phyloP scores from a whole-genome alignment of 2,797 vertebrate genomes.

The Sebastes paucispinis region DNA sequence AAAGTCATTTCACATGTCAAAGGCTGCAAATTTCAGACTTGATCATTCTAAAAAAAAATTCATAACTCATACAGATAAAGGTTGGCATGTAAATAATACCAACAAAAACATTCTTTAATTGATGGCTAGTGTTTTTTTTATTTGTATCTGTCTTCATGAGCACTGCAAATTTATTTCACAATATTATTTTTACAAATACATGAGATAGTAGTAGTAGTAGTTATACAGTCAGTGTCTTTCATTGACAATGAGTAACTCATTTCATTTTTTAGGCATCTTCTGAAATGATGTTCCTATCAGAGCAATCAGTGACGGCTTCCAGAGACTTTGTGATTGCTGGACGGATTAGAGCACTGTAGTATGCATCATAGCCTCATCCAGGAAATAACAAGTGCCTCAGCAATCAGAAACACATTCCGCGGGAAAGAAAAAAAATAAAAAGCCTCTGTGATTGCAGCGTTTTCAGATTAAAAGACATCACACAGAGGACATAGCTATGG shows the following conservation, averaged over 20 bases:
- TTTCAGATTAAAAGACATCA: conserved; percentile 62
- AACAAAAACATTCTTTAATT: not conserved
- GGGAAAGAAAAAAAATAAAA: not conserved
- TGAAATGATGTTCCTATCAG: conserved; percentile 45
- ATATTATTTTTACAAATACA: conserved; percentile 25
- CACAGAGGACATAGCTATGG: conserved; percentile 29
- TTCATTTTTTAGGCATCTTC: conserved; percentile 3
- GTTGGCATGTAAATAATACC: not conserved
- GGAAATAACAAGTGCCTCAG: conserved; percentile 63
- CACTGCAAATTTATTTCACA: not conserved
- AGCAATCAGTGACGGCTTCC: conserved; percentile 66
- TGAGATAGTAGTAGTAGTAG: not conserved
- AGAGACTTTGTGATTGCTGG: conserved; percentile 61
- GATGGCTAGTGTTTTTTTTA: not conserved
- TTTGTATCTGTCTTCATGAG: not conserved
- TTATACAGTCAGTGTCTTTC: conserved; percentile 11
- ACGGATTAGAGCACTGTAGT: conserved; percentile 65
- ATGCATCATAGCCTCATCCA: conserved; percentile 62
- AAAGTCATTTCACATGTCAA: conserved; percentile 50
- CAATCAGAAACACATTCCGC: conserved; percentile 70
- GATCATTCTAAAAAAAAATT: not conserved
- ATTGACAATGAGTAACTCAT: conserved; percentile 13
- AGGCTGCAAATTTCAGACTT: conserved; percentile 36
- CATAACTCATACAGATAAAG: not conserved
- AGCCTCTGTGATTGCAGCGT: conserved; percentile 54